These are phyloP conservation scores for Chionis minor DNA, from an alignment of 2,113 vertebrate species.

Conservation along the genomic window DNA sequence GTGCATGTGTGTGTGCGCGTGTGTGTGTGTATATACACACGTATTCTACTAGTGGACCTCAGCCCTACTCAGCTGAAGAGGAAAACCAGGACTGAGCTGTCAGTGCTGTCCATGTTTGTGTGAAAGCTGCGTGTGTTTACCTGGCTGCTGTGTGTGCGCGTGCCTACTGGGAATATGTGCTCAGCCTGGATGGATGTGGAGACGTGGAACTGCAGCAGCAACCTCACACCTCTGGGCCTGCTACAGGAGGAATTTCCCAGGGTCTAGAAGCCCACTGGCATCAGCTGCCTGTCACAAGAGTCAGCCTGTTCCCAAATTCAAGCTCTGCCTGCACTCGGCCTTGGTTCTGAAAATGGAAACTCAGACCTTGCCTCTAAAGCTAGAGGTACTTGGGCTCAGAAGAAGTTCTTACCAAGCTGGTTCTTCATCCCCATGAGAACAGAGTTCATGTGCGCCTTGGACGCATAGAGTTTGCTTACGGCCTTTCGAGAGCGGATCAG, in stretches of 20 bases:
- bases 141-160: fast-evolving
- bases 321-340: not conserved
- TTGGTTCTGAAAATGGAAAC: not conserved
- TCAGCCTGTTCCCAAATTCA: not conserved
- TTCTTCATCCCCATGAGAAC: conserved; percentile 97
- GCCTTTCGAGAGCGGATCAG: conserved; percentile 91
- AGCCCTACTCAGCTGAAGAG: not conserved
- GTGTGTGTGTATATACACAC: fast-evolving
- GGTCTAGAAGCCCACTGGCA: not conserved
- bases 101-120: not conserved
- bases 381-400: not conserved
- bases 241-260: not conserved
- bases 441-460: conserved; percentile 98
- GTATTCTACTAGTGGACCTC: not conserved
- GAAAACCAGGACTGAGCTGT: not conserved
- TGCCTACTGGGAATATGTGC: not conserved
- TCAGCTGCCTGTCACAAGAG: not conserved
- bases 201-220: not conserved
- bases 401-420: conserved; percentile 86
- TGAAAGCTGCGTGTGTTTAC: not conserved
- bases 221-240: not conserved
- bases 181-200: not conserved
- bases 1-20: too few species aligned
- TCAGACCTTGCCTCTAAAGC: not conserved
- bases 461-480: conserved; percentile 89